These are phyloP conservation scores for Aldabrachelys gigantea DNA, from an alignment of 2,113 vertebrate genomes.

Conservation along the genomic window DNA sequence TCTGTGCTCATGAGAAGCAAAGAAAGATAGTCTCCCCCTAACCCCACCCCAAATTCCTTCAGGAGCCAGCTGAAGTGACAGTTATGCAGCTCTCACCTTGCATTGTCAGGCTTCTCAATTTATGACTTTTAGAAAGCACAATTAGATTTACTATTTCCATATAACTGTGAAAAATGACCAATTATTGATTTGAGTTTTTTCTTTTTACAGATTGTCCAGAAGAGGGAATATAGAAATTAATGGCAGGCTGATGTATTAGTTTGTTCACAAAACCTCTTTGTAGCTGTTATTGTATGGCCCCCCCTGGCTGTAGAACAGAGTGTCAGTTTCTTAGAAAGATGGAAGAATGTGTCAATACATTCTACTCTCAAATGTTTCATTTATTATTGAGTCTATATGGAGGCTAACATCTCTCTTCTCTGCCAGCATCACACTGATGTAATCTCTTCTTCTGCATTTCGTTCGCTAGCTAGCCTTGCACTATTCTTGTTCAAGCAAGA, in stretches of 20 bases:
- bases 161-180: conserved; percentile 35
- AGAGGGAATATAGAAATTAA: conserved; percentile 69
- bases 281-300: conserved; percentile 69
- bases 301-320: conserved; percentile 43
- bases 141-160: conserved; percentile 48
- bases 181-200: conserved; percentile 70
- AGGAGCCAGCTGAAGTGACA: conserved; percentile 20
- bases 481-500: conserved; percentile 59
- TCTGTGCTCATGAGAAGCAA: background rate
- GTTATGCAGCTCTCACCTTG: conserved; percentile 28
- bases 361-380: conserved; percentile 78
- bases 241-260: conserved; percentile 75
- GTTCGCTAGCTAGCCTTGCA: conserved; percentile 62
- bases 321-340: conserved; percentile 78
- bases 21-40: background rate
- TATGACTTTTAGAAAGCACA: conserved; percentile 50
- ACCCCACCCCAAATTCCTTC: background rate
- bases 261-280: conserved; percentile 75
- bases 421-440: conserved; percentile 55
- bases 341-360: conserved; percentile 70
- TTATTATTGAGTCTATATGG: conserved; percentile 77
- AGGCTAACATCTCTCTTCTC: conserved; percentile 73
- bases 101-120: conserved; percentile 4
- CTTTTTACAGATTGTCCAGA: conserved; percentile 52
- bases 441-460: conserved; percentile 56